These are phyloP conservation scores for Dorcus parallelipipedus DNA, from an alignment of 2,888 invertebrate species.

Conservation along the genomic window DNA sequence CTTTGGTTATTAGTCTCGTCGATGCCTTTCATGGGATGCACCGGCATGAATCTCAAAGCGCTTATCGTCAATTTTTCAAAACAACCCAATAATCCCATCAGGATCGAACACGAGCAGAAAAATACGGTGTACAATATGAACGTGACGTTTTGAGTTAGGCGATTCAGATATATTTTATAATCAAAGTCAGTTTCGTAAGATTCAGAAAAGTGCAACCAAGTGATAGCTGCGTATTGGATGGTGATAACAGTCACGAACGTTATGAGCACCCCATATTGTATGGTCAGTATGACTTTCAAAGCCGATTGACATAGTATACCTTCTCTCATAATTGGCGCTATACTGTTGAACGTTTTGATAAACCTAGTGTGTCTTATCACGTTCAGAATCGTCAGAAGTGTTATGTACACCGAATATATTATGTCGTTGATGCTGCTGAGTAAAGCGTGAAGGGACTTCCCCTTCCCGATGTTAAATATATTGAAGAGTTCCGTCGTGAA, in stretches of 20 bases:
- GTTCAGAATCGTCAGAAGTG: slow-evolving; percentile 32
- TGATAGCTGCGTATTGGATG: slow-evolving; percentile 30
- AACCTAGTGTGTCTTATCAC: slow-evolving; percentile 35
- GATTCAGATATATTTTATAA: slow-evolving; percentile 33
- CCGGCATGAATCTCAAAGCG: slow-evolving; percentile 37
- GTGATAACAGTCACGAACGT: slow-evolving; percentile 24
- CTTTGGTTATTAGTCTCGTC: slow-evolving; percentile 36
- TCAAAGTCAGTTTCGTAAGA: slow-evolving; percentile 31
- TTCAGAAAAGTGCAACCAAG: slow-evolving; percentile 34
- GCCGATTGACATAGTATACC: slow-evolving; percentile 40
- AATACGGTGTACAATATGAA: slow-evolving; percentile 40
- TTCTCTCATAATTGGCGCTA: slow-evolving; percentile 32
- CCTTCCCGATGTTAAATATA: slow-evolving; percentile 23
- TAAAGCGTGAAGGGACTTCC: slow-evolving; percentile 37
- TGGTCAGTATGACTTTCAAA: slow-evolving; percentile 21
- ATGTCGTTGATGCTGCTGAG: slow-evolving; percentile 38
- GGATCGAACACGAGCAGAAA: slow-evolving; percentile 28
- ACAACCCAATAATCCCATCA: slow-evolving; percentile 40
- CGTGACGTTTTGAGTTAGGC: slow-evolving; percentile 34
- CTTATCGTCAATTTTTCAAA: slow-evolving; percentile 42
- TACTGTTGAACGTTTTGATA: slow-evolving; percentile 34
- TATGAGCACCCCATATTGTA: slow-evolving; percentile 32
- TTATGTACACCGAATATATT: slow-evolving; percentile 36
- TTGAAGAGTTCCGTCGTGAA: slow-evolving; percentile 32
- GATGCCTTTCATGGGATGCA: slow-evolving; percentile 39